Evolutionary conservation across 2,113 vertebrate species (phyloP).

Genomic region (Podarcis cretensis): DNA sequence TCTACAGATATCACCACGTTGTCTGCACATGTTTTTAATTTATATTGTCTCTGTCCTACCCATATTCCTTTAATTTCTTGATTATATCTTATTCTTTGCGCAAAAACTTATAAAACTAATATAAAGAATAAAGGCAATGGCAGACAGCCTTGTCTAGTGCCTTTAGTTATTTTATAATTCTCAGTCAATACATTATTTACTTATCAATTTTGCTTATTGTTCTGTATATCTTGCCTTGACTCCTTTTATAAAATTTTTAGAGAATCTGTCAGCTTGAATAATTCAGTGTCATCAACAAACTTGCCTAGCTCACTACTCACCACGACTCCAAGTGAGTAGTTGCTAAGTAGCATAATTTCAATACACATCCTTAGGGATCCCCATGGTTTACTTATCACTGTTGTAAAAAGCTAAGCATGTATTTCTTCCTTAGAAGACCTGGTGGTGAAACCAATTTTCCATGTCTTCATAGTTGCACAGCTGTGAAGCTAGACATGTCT

Average conservation of each 20-base stretch:
- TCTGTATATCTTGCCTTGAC: too few relatives aligned
- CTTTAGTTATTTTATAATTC: too few relatives aligned
- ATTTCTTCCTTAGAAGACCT: background rate
- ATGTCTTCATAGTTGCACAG: background rate
- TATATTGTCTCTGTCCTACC: too few relatives aligned
- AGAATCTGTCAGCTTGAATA: background rate
- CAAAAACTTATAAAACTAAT: too few relatives aligned
- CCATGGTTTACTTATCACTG: background rate
- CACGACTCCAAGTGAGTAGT: background rate
- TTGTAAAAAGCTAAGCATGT: background rate
- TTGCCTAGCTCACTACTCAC: background rate
- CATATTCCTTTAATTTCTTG: too few relatives aligned
- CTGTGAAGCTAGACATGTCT: background rate
- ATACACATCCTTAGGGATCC: background rate
- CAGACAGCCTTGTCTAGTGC: too few relatives aligned
- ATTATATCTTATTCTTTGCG: too few relatives aligned
- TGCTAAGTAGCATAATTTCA: background rate
- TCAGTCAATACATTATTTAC: too few relatives aligned
- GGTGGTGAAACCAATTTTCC: background rate
- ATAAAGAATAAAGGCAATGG: too few relatives aligned
- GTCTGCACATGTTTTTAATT: too few relatives aligned
- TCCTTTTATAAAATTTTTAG: background rate
- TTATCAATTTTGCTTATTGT: too few relatives aligned
- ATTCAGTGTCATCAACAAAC: background rate
- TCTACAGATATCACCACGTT: too few relatives aligned